phyloP scores from a whole-genome alignment of 2,888 invertebrate genomes.

The Bellardia pandia region DNA sequence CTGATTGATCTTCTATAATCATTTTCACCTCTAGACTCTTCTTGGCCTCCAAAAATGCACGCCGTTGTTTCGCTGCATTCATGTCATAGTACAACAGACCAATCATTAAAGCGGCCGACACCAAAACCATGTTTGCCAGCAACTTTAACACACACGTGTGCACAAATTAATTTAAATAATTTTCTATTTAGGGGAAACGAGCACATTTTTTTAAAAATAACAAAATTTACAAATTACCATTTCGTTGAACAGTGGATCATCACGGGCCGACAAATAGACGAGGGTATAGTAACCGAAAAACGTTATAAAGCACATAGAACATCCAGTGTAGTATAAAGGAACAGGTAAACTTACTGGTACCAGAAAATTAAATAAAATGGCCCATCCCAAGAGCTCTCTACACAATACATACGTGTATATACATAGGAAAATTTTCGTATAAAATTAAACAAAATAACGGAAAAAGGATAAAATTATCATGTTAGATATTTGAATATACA shows the following conservation, averaged over 20 bases:
- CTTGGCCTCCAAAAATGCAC: slow-evolving; percentile 95
- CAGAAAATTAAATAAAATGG: slow-evolving; percentile 89
- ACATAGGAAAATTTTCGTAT: neutral
- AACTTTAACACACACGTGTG: slow-evolving; percentile 85
- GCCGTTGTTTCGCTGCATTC: slow-evolving; percentile 93
- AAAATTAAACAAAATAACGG: neutral
- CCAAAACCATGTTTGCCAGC: slow-evolving; percentile 88
- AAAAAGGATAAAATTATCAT: slow-evolving; percentile 1
- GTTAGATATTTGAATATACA: neutral
- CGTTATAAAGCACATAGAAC: slow-evolving; percentile 86
- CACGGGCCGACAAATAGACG: slow-evolving; percentile 86
- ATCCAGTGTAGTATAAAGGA: slow-evolving; percentile 86
- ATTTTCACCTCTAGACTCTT: slow-evolving; percentile 95
- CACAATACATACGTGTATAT: slow-evolving; percentile 67
- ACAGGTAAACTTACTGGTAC: slow-evolving; percentile 90
- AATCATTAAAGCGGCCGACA: slow-evolving; percentile 89
- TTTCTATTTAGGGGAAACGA: slow-evolving; percentile 5
- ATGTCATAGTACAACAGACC: slow-evolving; percentile 90
- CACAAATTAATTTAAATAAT: slow-evolving; percentile 28
- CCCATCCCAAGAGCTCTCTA: slow-evolving; percentile 89
- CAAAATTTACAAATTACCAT: slow-evolving; percentile 83
- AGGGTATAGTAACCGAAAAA: slow-evolving; percentile 87
- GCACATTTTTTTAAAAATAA: neutral
- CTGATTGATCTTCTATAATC: slow-evolving; percentile 96
- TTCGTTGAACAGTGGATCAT: slow-evolving; percentile 84